Evolutionary conservation across 2,113 vertebrate species (phyloP).

Genomic region (Erythrocercus mccallii): DNA sequence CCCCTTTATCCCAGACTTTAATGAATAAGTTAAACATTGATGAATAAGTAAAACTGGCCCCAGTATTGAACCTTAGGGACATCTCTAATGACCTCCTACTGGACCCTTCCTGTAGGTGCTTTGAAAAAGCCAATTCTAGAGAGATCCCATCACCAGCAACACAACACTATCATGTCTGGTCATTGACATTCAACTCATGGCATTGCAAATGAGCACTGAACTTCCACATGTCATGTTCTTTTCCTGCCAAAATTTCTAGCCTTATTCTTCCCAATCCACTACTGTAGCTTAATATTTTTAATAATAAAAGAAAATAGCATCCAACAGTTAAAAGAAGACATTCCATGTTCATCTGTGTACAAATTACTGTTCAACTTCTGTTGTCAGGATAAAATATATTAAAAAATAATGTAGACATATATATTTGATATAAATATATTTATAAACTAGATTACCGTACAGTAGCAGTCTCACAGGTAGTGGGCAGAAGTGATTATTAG

Average conservation of each 20-base stretch:
- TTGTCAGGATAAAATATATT: not conserved
- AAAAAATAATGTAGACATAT: not conserved
- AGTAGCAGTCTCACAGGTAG: not conserved
- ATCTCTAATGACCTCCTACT: not conserved
- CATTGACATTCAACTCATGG: not conserved
- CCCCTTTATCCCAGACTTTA: not conserved
- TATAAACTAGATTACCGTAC: not conserved
- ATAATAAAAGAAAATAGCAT: not conserved
- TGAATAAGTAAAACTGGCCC: not conserved
- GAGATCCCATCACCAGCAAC: not conserved
- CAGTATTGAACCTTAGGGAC: not conserved
- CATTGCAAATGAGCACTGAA: not conserved
- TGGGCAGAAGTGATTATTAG: not conserved
- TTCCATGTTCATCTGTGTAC: not conserved
- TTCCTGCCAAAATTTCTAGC: not conserved
- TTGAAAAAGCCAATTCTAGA: not conserved
- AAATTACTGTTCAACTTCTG: not conserved
- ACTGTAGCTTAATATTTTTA: not conserved
- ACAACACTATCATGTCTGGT: not conserved
- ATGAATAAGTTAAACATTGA: not conserved
- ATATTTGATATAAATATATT: rapidly evolving
- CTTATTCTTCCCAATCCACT: not conserved
- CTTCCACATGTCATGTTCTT: not conserved
- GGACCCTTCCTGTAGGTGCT: not conserved
- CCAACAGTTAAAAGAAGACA: not conserved